Base-by-base conservation (phyloP, 2,888 invertebrate genomes). In the Ennomos quercinarius region DNA sequence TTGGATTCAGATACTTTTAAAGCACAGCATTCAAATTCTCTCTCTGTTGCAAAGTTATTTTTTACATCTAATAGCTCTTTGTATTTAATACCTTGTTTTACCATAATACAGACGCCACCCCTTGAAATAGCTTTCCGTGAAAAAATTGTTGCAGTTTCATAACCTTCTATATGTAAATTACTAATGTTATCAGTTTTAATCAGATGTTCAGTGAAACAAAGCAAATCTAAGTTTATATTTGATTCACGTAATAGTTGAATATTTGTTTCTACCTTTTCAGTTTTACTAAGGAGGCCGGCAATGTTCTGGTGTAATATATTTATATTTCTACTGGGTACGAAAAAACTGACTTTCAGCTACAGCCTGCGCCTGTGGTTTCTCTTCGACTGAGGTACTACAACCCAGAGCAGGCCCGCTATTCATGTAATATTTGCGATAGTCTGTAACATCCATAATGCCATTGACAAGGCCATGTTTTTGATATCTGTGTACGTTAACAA, bases 181-280 rank as follows among this genome's bases (percentile, higher is more conserved):
- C 10, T 37, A 37, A 37, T 37, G 37, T 37, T 10, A 5, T 37
- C 37, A 10, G 37, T 37, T 8, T 37, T 37, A 37, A 53, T 39
- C 9, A 34, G 10, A 42, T 40, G 41, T 50, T 50, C 41, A 10
- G 11, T 41, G 6, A 37, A 37, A 37, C 37, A 37, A 10, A 37
- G 37, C 10, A 37, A 8, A 37, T 37, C 37, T 37, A 37, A 10
- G 9, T 37, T 10, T 37, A 37, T 37, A 8, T 37, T 37, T 10
- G 37, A 37, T 10, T 37, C 37, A 37, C 8, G 8, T 10, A 37
- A 10, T 37, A 37, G 37, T 37, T 37, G 3, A 37, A 37, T 37
- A 37, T 37, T 37, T 8, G 10, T 10, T 37, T 37, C 37, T 10
- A 37, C 37, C 8, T 37, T 37, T 10, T 37, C 9, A 37, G 10